These are phyloP conservation scores for Talpa occidentalis DNA, from an alignment of 2,113 vertebrate species.

Conservation along the genomic window DNA sequence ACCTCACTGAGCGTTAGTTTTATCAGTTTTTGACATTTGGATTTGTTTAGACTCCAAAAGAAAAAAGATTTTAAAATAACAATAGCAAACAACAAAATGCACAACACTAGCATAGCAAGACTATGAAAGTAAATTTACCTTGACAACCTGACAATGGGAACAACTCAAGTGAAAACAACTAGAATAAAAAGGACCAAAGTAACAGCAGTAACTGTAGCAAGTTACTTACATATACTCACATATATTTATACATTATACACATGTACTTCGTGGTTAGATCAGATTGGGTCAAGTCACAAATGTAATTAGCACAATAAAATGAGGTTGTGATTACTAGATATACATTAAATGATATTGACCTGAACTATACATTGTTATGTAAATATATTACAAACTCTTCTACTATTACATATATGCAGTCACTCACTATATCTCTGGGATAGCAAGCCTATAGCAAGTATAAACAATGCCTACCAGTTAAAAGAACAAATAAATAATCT, in stretches of 20 bases:
- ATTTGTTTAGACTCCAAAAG: constrained; percentile 35
- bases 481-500: constrained; percentile 39
- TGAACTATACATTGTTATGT: neutral
- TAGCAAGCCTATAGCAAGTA: neutral
- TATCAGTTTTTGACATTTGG: neutral
- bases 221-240: neutral
- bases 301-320: constrained; percentile 36
- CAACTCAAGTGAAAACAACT: constrained; percentile 34
- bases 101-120: constrained; percentile 29
- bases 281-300: constrained; percentile 17
- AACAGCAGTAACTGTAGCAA: neutral
- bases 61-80: neutral
- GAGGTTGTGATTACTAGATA: constrained; percentile 41
- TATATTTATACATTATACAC: neutral
- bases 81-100: neutral
- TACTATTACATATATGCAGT: neutral
- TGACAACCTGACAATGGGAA: neutral
- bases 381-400: neutral
- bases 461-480: neutral
- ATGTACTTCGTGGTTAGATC: neutral
- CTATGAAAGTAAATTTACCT: constrained; percentile 44
- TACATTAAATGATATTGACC: constrained; percentile 29
- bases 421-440: neutral
- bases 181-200: constrained; percentile 15
- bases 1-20: neutral